Conservation (phyloP, 2,113 vertebrate species). For the Butorides virescens region DNA sequence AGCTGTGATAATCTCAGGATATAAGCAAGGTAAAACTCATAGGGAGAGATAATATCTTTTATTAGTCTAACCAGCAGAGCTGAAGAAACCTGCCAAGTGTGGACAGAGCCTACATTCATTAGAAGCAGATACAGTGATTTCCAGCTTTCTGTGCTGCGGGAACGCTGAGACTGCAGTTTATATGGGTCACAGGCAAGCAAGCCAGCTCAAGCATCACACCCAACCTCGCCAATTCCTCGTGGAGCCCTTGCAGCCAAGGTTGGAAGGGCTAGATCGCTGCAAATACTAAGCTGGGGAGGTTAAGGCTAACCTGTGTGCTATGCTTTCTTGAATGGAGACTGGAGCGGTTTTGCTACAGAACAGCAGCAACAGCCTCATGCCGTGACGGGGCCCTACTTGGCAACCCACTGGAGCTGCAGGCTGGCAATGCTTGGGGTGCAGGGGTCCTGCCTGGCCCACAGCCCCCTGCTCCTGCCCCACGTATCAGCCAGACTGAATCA, state of each 20-base stretch:
- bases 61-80: neutral
- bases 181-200: neutral
- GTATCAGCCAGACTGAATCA: neutral
- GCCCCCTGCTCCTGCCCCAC: neutral
- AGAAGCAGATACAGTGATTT: conserved; percentile 4
- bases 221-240: neutral
- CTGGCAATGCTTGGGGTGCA: rapidly evolving
- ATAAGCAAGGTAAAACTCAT: neutral
- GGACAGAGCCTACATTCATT: conserved; percentile 22
- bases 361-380: neutral
- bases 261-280: neutral
- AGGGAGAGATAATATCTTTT: neutral
- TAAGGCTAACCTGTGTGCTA: neutral
- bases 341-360: neutral
- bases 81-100: conserved; percentile 31
- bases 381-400: neutral
- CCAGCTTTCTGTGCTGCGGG: conserved; percentile 10
- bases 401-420: neutral
- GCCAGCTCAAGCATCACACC: neutral
- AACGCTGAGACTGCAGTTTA: conserved; percentile 26
- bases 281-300: neutral
- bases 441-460: neutral
- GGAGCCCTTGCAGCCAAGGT: neutral
- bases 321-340: neutral
- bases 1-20: neutral